Evolutionary conservation across 2,113 vertebrate species (phyloP).

Genomic region (Camelus dromedarius): DNA sequence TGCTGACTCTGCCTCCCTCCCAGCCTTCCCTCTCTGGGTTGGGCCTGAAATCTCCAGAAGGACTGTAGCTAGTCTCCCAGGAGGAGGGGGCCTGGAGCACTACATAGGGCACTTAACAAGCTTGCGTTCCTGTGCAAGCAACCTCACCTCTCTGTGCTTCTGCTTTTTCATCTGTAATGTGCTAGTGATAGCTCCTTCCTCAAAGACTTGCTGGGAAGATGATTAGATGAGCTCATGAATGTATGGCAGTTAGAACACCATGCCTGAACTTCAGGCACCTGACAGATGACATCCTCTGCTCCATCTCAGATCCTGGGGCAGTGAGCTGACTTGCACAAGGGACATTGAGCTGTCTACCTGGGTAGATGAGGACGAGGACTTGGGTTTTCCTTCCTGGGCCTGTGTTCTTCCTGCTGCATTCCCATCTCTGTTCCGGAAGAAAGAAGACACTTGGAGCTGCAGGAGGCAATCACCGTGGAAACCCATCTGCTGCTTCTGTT

Average conservation of each 20-base stretch:
- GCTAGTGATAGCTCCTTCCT: background rate
- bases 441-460: conserved; percentile 23
- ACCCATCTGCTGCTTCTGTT: conserved; percentile 27
- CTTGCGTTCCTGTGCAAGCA: background rate
- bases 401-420: background rate
- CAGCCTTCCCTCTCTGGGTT: background rate
- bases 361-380: background rate
- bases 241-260: background rate
- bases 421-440: background rate
- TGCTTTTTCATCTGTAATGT: background rate
- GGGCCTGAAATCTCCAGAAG: background rate
- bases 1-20: background rate
- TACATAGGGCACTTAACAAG: background rate
- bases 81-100: background rate
- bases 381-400: background rate
- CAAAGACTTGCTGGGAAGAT: background rate
- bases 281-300: background rate
- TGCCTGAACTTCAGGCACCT: background rate
- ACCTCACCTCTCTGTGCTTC: conserved; percentile 30
- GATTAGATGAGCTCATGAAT: background rate
- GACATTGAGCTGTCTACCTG: background rate
- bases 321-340: background rate
- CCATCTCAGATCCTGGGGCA: background rate
- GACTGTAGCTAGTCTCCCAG: background rate
- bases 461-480: conserved; percentile 17